These are phyloP conservation scores for Sciurus vulgaris DNA, from an alignment of 2,797 vertebrate genomes.

Conservation along the genomic window DNA sequence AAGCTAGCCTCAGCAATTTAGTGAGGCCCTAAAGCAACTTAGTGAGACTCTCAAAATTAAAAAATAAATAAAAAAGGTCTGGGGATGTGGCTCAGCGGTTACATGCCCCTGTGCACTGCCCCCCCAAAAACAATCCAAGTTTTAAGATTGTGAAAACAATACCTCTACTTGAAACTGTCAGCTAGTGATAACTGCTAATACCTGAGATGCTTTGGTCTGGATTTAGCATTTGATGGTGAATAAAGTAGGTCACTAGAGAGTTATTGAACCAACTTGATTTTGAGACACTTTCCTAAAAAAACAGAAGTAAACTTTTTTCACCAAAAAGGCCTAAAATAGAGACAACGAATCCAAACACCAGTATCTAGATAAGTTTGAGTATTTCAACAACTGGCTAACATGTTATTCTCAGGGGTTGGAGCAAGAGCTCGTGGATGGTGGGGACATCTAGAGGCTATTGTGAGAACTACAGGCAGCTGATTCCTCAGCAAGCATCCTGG, in stretches of 20 bases:
- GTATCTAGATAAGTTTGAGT: background rate
- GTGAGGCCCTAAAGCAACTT: no score
- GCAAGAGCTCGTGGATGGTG: background rate
- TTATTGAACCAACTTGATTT: background rate
- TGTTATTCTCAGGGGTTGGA: background rate
- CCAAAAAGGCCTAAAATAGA: background rate
- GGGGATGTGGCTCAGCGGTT: no score
- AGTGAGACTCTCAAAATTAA: no score
- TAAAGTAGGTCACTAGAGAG: background rate
- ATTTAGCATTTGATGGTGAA: slow-evolving; percentile 39
- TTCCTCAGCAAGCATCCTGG: background rate
- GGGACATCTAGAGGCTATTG: slow-evolving; percentile 74
- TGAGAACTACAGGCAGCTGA: slow-evolving; percentile 57
- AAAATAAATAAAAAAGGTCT: no score
- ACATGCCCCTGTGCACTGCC: no score
- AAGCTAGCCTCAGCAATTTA: no score
- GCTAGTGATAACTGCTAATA: background rate
- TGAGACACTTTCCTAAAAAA: background rate
- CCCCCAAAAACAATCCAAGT: background rate
- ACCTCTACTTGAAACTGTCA: background rate
- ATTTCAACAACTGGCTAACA: background rate
- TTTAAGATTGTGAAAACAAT: slow-evolving; percentile 21
- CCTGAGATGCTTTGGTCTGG: background rate
- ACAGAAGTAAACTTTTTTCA: background rate
- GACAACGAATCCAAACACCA: background rate